Evolutionary conservation across 2,888 invertebrate species (phyloP).

Genomic region (Drosophila merina): DNA sequence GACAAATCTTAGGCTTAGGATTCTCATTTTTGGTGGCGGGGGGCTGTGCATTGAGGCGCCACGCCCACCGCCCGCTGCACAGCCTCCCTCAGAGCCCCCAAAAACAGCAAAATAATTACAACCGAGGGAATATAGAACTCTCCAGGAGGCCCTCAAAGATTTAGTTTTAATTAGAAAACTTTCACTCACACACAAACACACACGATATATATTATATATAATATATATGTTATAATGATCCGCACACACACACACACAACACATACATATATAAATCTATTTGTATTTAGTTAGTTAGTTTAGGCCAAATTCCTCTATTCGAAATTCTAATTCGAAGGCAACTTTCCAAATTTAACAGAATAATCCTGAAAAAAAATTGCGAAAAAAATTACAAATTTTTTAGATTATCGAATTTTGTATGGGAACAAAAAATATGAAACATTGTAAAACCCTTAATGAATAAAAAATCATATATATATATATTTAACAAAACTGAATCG

Average conservation of each 20-base stretch:
- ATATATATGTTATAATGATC: conserved; percentile 9
- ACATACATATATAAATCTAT: conserved; percentile 17
- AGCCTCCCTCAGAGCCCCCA: conserved; percentile 8
- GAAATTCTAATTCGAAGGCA: neutral
- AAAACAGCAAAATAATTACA: neutral
- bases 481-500: conserved; percentile 34
- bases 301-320: conserved; percentile 27
- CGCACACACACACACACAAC: conserved; percentile 23
- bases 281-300: conserved; percentile 34
- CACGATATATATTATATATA: conserved; percentile 16
- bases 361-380: conserved; percentile 29
- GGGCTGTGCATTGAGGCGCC: conserved; percentile 39
- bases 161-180: conserved; percentile 38
- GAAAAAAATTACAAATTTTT: conserved; percentile 54
- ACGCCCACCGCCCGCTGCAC: conserved; percentile 33
- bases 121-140: conserved; percentile 1
- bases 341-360: conserved; percentile 1
- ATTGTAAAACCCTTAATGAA: conserved; percentile 6
- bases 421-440: conserved; percentile 14
- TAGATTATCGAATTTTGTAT: conserved; percentile 33
- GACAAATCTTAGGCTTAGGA: conserved; percentile 1
- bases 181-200: conserved; percentile 35
- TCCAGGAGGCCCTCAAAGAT: neutral
- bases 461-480: neutral
- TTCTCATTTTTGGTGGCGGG: neutral